Conservation (phyloP, 2,888 invertebrate species). For the Tenthredo livida region DNA sequence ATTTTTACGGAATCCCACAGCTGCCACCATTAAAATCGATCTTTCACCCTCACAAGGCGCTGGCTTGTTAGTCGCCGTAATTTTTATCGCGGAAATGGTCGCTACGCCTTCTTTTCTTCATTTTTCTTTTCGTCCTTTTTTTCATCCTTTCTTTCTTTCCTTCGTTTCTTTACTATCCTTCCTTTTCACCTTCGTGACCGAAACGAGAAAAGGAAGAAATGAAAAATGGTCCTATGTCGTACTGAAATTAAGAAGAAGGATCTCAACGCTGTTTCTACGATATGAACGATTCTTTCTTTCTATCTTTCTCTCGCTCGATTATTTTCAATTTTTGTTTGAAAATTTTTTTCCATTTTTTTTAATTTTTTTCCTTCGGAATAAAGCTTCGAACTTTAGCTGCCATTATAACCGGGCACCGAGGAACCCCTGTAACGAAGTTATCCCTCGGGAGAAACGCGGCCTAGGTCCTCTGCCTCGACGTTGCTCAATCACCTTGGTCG, state of each 20-base stretch:
- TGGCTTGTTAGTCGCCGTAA: background rate
- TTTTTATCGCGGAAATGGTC: background rate
- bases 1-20: background rate
- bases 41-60: background rate
- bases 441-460: slow-evolving; percentile 43
- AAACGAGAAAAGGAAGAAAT: background rate
- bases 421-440: slow-evolving; percentile 42
- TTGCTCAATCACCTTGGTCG: slow-evolving; percentile 46
- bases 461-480: slow-evolving; percentile 15
- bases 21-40: background rate
- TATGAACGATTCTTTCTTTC: too few species aligned
- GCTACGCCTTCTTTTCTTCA: background rate
- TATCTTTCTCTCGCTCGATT: background rate
- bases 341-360: background rate
- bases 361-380: background rate
- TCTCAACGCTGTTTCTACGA: background rate
- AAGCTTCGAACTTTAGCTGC: background rate
- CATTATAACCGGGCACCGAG: slow-evolving; percentile 32
- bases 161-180: background rate
- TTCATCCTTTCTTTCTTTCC: too few species aligned
- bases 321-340: background rate
- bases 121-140: background rate
- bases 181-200: background rate
- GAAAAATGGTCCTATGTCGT: background rate
- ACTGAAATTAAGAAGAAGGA: background rate